Evolutionary conservation across 2,113 vertebrate species (phyloP).

Genomic region (Heloderma charlesbogerti): DNA sequence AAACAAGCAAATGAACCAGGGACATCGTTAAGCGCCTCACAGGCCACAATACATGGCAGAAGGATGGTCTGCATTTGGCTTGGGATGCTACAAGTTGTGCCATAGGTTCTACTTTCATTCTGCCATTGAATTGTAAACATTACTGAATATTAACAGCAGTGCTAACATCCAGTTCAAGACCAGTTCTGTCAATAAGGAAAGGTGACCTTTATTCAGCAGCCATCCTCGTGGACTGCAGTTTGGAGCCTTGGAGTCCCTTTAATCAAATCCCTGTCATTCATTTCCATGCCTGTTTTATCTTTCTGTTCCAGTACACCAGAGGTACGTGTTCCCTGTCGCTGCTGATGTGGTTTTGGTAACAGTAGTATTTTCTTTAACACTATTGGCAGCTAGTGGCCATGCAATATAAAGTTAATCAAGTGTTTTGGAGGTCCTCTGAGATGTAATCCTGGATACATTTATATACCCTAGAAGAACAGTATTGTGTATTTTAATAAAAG

Average conservation of each 20-base stretch:
- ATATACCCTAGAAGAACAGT: neutral
- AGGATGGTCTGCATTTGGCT: neutral
- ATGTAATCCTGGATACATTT: neutral
- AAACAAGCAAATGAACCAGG: neutral
- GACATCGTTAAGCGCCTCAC: neutral
- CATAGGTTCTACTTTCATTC: too few relatives aligned
- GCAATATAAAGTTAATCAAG: constrained; percentile 1
- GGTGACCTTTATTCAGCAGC: neutral
- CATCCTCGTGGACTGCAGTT: neutral
- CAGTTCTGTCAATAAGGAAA: neutral
- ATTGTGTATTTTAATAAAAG: neutral
- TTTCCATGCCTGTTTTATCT: neutral
- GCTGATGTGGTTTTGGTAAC: neutral
- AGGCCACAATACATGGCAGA: neutral
- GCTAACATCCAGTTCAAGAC: neutral
- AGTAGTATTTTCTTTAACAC: neutral
- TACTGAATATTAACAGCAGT: constrained; percentile 25
- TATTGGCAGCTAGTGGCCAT: neutral
- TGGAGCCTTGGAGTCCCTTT: neutral
- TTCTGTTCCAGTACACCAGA: neutral
- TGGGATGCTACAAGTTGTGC: neutral
- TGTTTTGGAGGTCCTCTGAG: neutral
- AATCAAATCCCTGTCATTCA: neutral
- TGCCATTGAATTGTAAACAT: neutral
- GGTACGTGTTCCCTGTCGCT: too few relatives aligned